Conservation (phyloP, 2,888 invertebrate species). For the Augochlorella aurata region DNA sequence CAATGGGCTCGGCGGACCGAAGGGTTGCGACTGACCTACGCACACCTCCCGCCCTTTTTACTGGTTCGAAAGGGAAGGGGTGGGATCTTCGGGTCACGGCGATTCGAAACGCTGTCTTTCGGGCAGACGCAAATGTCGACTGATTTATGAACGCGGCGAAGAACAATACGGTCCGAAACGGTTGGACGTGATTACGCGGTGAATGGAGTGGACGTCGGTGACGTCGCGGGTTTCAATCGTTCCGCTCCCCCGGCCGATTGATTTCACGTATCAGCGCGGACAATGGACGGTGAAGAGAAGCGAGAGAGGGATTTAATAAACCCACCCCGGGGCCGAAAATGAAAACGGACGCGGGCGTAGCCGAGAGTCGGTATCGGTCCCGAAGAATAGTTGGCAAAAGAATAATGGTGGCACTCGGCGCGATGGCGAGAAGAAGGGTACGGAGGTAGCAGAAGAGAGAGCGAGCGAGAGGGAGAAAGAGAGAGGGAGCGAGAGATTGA, state of each 20-base stretch:
- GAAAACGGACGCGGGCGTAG: conserved; percentile 42
- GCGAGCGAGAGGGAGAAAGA: background rate
- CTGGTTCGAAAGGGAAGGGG: background rate
- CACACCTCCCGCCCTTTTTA: conserved; percentile 9
- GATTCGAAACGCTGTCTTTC: conserved; percentile 43
- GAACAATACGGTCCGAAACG: conserved; percentile 27
- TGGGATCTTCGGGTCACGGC: conserved; percentile 19
- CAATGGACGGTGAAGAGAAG: background rate
- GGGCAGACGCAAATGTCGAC: conserved; percentile 32
- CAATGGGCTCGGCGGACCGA: background rate
- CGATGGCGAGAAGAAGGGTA: conserved; percentile 35
- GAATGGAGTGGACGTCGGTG: background rate
- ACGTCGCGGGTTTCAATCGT: background rate
- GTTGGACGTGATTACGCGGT: conserved; percentile 23
- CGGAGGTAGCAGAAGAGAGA: background rate
- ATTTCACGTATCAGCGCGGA: conserved; percentile 21
- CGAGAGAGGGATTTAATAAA: conserved; percentile 45
- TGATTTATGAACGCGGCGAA: conserved; percentile 42
- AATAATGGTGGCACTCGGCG: conserved; percentile 47
- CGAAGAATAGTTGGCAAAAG: conserved; percentile 42
- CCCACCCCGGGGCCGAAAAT: conserved; percentile 27
- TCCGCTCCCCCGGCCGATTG: conserved; percentile 12
- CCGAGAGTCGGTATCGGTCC: conserved; percentile 32
- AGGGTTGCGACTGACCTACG: conserved; percentile 25
- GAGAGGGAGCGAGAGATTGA: background rate